A percentile compares a stretch with the other conserved stretches of the same genome.
These are phyloP conservation scores for Ichneumon xanthorius DNA, from an alignment of 2,888 invertebrate species.

Conservation along the genomic window DNA sequence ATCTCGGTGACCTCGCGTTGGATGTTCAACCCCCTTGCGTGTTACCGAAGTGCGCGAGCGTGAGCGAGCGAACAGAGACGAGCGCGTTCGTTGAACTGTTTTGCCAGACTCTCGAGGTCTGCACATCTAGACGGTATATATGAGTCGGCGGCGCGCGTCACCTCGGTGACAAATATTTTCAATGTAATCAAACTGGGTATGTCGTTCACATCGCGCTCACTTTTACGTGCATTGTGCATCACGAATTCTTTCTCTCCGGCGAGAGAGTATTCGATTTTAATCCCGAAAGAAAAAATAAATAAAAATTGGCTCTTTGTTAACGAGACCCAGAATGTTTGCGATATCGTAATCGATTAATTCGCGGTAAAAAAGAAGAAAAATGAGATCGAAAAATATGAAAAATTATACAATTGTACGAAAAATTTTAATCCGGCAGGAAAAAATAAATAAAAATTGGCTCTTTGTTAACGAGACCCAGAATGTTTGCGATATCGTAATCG, in stretches of 20 bases:
- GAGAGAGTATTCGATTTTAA: background rate
- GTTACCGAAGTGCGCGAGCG: constrained; percentile 3
- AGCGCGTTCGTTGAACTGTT: constrained; percentile 68
- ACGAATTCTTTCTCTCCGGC: background rate
- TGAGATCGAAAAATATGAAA: background rate
- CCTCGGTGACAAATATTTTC: constrained; percentile 70
- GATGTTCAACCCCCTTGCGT: constrained; percentile 8
- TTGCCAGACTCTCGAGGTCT: constrained; percentile 66
- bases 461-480: background rate
- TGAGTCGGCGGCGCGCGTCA: constrained; percentile 48
- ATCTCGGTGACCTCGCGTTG: constrained; percentile 15
- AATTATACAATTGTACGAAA: too few species aligned
- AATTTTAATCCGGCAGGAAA: background rate
- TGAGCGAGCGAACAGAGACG: constrained; percentile 2
- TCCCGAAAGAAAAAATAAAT: background rate
- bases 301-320: background rate
- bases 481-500: background rate
- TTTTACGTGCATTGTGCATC: constrained; percentile 31
- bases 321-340: background rate
- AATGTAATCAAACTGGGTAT: constrained; percentile 66
- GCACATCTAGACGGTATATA: constrained; percentile 51
- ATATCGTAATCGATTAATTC: background rate
- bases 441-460: background rate
- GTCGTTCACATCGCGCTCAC: constrained; percentile 33
- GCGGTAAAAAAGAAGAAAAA: background rate